Base-by-base conservation (phyloP, 2,888 invertebrate genomes). In the Drosophila melanocephala region DNA sequence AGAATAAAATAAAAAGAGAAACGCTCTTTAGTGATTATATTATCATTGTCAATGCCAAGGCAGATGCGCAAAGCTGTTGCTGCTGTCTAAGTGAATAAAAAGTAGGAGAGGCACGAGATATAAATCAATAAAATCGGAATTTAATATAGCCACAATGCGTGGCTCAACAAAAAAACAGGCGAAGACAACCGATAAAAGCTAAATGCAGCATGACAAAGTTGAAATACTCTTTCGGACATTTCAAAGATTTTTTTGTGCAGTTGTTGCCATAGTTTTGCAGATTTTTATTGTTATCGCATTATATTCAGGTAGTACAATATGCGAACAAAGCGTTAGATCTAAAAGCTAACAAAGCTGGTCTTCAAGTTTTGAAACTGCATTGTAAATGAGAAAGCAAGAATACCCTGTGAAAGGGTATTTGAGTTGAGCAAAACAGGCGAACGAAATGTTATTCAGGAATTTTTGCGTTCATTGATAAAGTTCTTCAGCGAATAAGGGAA, bases 111-210 rank as follows among this genome's bases (percentile, higher is more conserved):
- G 63, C 52, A 26, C 28, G 42, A 53, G 64, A 77, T 70, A 77
- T 77, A 83, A 89, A 87, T 87, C 86, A 83, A 87, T 87, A 87
- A 81, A 73, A 81, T 75, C 69, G 89, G 86, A 87, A 87, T 87
- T 90, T 87, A 90, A 90, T 90, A 88, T 75, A 75, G 74, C 84
- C 81, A 68, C 84, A 86, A 75, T 55, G 68, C 69, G 71, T 72
- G 79, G 55, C 51, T 42, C 51, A 53, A n/a, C 44, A 60, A 67
- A 44, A 35, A 73, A 66, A 58, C 30, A 56, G 52, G 61, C 19
- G 37, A 55, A 37, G 30, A 37, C 33, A 68, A 35, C 53, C 37
- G 12, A 30, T 33, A 62, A 65, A 14, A 9, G 22, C 6, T n/a
- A 10, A 19, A 14, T 9, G 6, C 19, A 7, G 7, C 16, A 44